These are phyloP conservation scores for Andrena chrysosceles DNA, from an alignment of 2,888 invertebrate genomes.

Conservation along the genomic window DNA sequence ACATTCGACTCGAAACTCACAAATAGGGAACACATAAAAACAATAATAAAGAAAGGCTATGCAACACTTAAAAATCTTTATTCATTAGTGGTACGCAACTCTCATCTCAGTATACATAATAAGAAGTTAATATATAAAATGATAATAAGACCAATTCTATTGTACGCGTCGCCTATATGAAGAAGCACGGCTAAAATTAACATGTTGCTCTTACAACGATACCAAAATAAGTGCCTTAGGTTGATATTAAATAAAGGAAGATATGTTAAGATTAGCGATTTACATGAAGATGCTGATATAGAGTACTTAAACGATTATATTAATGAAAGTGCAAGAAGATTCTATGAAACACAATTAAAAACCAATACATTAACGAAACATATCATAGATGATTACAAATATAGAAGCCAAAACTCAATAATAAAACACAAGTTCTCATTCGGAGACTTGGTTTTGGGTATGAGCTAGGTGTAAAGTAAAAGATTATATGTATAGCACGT, in stretches of 20 bases:
- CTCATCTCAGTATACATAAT: background rate
- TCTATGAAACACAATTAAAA: too few species aligned
- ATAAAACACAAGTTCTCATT: too few species aligned
- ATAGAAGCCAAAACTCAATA: too few species aligned
- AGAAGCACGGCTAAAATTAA: conserved; percentile 2
- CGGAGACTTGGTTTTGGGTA: too few species aligned
- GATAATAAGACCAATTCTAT: conserved; percentile 1
- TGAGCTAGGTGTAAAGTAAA: too few species aligned
- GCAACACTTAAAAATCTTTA: conserved; percentile 14
- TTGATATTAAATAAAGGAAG: background rate
- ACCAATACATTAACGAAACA: too few species aligned
- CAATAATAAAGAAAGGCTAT: conserved; percentile 11
- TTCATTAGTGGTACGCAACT: background rate
- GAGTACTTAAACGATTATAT: too few species aligned
- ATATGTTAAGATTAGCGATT: background rate
- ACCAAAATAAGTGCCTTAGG: conserved; percentile 12
- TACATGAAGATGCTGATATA: too few species aligned
- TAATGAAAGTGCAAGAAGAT: too few species aligned
- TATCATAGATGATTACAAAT: too few species aligned
- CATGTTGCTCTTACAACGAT: background rate
- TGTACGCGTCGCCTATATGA: conserved; percentile 7
- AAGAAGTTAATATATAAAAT: background rate
- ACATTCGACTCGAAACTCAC: background rate
- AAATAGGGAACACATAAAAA: background rate
- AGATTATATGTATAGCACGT: too few species aligned